Evolutionary conservation across 2,113 vertebrate genomes (phyloP).

Genomic region (Phalacrocorax brasilianus): DNA sequence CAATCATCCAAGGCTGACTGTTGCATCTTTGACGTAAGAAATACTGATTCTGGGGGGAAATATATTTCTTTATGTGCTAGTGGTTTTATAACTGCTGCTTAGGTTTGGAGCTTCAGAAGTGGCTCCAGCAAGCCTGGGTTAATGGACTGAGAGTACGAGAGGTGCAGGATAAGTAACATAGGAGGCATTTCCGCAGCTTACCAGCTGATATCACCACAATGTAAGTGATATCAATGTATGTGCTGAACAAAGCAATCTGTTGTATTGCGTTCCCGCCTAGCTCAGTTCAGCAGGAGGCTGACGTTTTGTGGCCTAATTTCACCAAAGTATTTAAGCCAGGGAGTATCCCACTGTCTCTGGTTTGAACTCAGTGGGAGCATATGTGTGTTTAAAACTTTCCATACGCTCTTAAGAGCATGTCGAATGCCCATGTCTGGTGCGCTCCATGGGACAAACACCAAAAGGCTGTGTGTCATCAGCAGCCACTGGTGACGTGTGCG

Average conservation of each 20-base stretch:
- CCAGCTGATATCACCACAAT: neutral
- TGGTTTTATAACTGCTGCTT: constrained; percentile 7
- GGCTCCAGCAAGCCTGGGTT: neutral
- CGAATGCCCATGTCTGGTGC: neutral
- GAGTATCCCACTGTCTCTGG: neutral
- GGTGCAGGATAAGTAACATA: neutral
- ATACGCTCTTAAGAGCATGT: neutral
- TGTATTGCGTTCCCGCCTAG: neutral
- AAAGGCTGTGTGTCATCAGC: neutral
- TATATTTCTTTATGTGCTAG: neutral
- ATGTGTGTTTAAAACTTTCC: neutral
- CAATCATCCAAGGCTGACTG: neutral
- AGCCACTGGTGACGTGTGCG: neutral
- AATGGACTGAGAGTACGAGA: neutral
- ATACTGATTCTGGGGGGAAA: neutral
- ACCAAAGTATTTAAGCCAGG: neutral
- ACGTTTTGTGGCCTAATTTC: neutral
- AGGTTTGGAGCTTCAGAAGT: neutral
- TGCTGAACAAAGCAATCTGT: constrained; percentile 40
- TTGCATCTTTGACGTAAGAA: neutral
- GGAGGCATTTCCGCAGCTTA: neutral
- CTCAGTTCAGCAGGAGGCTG: neutral
- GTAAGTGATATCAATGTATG: neutral
- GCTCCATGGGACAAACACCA: neutral
- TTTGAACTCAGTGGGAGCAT: neutral